Base-by-base conservation (phyloP, 1,140 invertebrate genomes). In the Drosophila equinoxialis region DNA sequence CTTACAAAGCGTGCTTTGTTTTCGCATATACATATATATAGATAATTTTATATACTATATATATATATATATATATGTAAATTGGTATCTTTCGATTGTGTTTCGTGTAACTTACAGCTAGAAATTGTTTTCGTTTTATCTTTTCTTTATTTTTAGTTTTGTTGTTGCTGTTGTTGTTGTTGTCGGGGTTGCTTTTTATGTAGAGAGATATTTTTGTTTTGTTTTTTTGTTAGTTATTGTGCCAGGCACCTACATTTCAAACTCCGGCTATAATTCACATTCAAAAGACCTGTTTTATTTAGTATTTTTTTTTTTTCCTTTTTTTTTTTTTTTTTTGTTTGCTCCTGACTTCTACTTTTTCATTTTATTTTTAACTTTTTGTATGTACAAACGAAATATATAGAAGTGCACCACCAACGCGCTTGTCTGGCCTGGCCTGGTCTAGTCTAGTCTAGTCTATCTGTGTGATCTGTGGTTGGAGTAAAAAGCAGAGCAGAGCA, bases 161-260 rank as follows among this genome's bases (percentile, higher is more conserved):
- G 62, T 35, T 33, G 26, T 54, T 64, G 45, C 11, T 48, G 23
- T 26, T 26, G 23, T 37, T 64, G 45, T 20, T 48, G 23, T 37
- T 64, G 45, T 20, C 33, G 45, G 4, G 3, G 26, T 13, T 66
- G 37, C 60, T 37, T 72, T 39, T 39, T 39, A 39, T 13, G 37
- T 54, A 30, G 26, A 63, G 65, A 74, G 13, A 72, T n/a, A 58
- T 66, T 54, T 73, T 39, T 17, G 23, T 35, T 33, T 67, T 45
- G 39, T 70, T 62, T 70, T 62, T 67, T 71, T 17, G 14, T 71
- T 84, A 82, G 80, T 77, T 83, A 69, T 71, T 79, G 81, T 84
- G 81, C 79, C 80, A 77, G 73, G 79, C 79, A 84, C 81, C 79
- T 71, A 82, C 63, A 67, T 41, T 63, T 55, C 33, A 37, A 59